Evolutionary conservation across 2,113 vertebrate genomes (phyloP), one percentile per base, ranked within the genome.

Genomic region (Spea bombifrons): DNA sequence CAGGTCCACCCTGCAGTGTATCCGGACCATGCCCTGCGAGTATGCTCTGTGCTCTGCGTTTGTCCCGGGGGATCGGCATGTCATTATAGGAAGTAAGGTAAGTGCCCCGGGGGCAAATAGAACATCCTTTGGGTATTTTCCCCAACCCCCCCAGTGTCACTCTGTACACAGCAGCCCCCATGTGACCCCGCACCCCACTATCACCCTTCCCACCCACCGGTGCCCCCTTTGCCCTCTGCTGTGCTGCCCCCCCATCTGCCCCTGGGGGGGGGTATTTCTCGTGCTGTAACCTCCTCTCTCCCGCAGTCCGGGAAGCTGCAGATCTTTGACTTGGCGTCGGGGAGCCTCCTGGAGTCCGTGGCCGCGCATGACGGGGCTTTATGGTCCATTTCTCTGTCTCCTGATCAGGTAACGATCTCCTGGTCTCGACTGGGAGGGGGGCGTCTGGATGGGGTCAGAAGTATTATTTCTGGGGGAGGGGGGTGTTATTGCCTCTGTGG

Each of bases 71-170:
- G 97, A 99, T 83, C 85, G 96, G 59, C 97, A 99, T 86, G 94
- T 98, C 83, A 90, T 97, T 68, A 3, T 99, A 77, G 97, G 97
- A 73, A 95, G 96, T 0, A 99, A 99, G 96, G 97, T 98, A 88
- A 85, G 0, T 9, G 8, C 15, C 50, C 8, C 55, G 9, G 8
- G 55, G 8, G 9, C 55, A 59, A 59, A 12, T 13, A 13, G 55
- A 7, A 53, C 10, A 3, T 53, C 10, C 50, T 30, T 30, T 30
- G 30, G 10, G 7, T 53, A 53, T 2, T 7, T n/a, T n/a, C n/a
- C n/a, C 7, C 50, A 1, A 52, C 50, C 50, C 50, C 30, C 50
- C 10, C 7, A 1, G 50, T 53, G 10, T 10, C 50, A 53, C 7
- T 10, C 1, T 53, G 50, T 53, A 2, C 50, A 1, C 7, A 8